These are phyloP conservation scores for Torymus aiolomorphi DNA, from an alignment of 2,888 invertebrate genomes.

Conservation along the genomic window DNA sequence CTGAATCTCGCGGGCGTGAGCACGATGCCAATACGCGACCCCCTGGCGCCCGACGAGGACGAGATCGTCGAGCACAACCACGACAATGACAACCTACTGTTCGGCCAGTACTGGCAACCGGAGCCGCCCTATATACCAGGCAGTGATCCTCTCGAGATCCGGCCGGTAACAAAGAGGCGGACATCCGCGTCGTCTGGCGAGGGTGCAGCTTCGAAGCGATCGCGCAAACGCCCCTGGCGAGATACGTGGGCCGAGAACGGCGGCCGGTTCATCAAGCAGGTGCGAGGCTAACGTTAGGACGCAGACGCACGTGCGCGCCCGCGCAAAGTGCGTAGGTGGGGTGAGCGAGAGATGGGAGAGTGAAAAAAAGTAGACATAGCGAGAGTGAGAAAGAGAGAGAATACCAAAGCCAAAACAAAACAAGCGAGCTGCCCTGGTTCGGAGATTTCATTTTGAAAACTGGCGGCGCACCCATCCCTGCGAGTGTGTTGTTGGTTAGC, in stretches of 20 bases:
- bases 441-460: conserved; percentile 33
- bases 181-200: conserved; percentile 59
- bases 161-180: conserved; percentile 62
- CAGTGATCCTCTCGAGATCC: conserved; percentile 51
- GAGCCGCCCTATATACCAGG: conserved; percentile 24
- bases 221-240: conserved; percentile 71
- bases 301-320: neutral
- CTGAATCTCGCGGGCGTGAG: conserved; percentile 84
- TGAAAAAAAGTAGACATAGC: too few species aligned
- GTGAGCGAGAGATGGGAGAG: neutral
- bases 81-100: too few species aligned
- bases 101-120: neutral
- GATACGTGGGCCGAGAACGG: conserved; percentile 72
- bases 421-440: conserved; percentile 9
- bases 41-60: conserved; percentile 47
- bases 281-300: conserved; percentile 67
- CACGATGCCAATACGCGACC: conserved; percentile 67
- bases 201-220: conserved; percentile 55
- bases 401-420: conserved; percentile 16
- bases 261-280: conserved; percentile 71
- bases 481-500: neutral
- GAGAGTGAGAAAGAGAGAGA: neutral
- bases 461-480: neutral
- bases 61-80: neutral
- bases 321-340: neutral